A percentile compares a stretch with the other conserved stretches of the same genome.
Conservation (phyloP, 2,113 vertebrate species). For the Cyprinodon variegatus region DNA sequence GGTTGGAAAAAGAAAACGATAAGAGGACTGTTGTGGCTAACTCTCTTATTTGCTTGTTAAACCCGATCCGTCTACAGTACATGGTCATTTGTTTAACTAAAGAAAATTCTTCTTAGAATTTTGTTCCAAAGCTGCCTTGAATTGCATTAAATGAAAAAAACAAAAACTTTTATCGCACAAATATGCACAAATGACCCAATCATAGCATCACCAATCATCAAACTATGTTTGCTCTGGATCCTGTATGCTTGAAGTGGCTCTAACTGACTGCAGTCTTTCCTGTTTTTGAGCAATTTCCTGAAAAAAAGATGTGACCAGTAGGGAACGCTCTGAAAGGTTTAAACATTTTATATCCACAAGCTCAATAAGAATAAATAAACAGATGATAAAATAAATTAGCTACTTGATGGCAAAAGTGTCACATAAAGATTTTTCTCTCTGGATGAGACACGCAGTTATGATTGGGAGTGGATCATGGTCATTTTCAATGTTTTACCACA, state of each 20-base stretch:
- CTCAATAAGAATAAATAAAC: background rate
- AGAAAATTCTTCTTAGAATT: background rate
- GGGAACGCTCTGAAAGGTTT: no score
- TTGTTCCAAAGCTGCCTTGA: background rate
- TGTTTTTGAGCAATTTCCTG: background rate
- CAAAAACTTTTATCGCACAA: background rate
- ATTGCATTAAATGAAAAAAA: background rate
- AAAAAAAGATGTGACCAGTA: no score
- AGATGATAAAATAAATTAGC: no score
- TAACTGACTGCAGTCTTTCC: background rate
- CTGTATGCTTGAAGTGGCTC: background rate
- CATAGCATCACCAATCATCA: background rate
- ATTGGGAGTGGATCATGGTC: background rate
- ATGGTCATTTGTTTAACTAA: background rate
- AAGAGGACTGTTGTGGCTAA: background rate
- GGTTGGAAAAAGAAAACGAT: constrained; percentile 1
- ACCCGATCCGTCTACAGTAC: background rate
- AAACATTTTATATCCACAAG: background rate
- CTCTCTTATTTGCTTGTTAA: background rate
- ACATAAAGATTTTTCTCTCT: no score
- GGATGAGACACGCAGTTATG: no score
- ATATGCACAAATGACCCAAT: background rate
- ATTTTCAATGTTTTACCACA: background rate
- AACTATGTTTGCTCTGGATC: background rate
- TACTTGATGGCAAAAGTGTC: no score